Conservation (phyloP, 2,888 invertebrate genomes). For the Hirtodrosophila duncani region DNA sequence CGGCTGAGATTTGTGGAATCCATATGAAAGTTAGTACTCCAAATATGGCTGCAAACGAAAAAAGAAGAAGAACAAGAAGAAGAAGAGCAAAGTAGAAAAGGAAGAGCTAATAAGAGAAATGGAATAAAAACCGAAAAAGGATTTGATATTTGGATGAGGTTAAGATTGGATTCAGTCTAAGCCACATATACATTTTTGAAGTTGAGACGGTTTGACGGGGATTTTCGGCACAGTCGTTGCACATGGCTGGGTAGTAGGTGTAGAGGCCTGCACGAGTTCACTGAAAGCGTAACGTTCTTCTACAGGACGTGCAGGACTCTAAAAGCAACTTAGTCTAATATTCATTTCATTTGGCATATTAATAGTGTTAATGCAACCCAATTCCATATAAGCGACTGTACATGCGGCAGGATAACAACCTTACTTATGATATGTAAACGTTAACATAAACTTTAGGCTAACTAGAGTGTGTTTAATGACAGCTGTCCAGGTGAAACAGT, state of each 20-base stretch:
- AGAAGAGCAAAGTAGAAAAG: slow-evolving; percentile 66
- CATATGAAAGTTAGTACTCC: slow-evolving; percentile 78
- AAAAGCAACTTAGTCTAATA: too few relatives aligned
- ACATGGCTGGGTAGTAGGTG: too few relatives aligned
- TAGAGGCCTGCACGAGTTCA: too few relatives aligned
- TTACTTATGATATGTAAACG: slow-evolving; percentile 19
- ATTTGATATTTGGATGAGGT: slow-evolving; percentile 4
- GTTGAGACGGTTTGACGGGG: too few relatives aligned
- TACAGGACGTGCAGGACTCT: too few relatives aligned
- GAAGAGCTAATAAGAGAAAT: slow-evolving; percentile 45
- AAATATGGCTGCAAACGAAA: slow-evolving; percentile 78
- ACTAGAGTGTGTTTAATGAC: slow-evolving; percentile 27
- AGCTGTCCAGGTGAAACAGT: slow-evolving; percentile 36
- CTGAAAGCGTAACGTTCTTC: too few relatives aligned
- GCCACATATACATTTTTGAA: too few relatives aligned
- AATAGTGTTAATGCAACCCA: too few relatives aligned
- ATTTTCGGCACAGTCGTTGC: too few relatives aligned
- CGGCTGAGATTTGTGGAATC: slow-evolving; percentile 80
- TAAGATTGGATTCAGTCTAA: too few relatives aligned
- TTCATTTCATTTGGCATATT: too few relatives aligned
- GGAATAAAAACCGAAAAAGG: slow-evolving; percentile 32
- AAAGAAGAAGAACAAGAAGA: slow-evolving; percentile 69
- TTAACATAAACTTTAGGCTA: slow-evolving; percentile 22
- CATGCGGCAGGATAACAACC: slow-evolving; percentile 10
- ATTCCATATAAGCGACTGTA: slow-evolving; percentile 13